phyloP scores from a whole-genome alignment of 2,888 invertebrate species.

The Electrophaes corylata region DNA sequence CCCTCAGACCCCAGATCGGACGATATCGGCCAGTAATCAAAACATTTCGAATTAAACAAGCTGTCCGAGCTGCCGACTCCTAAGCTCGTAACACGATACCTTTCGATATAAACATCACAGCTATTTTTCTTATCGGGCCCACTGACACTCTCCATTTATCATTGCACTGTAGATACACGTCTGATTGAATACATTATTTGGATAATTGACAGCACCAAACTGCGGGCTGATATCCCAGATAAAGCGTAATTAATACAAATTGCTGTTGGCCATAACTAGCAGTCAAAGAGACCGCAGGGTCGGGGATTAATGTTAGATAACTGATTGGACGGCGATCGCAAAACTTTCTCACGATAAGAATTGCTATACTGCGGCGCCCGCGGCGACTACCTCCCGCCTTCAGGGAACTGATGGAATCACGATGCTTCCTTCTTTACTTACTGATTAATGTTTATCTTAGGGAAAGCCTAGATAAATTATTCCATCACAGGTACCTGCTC shows the following conservation, averaged over 20 bases:
- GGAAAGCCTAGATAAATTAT: constrained; percentile 14
- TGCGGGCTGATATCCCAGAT: constrained; percentile 54
- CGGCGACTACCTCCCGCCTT: constrained; percentile 45
- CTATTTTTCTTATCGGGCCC: constrained; percentile 39
- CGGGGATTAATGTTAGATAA: constrained; percentile 66
- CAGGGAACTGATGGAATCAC: constrained; percentile 49
- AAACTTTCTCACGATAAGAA: constrained; percentile 74
- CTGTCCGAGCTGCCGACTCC: constrained; percentile 48
- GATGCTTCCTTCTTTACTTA: constrained; percentile 47
- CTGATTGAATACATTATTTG: constrained; percentile 39
- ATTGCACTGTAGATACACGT: constrained; percentile 30
- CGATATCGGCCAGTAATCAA: constrained; percentile 61
- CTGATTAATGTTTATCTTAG: constrained; percentile 43
- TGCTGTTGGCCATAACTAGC: constrained; percentile 61
- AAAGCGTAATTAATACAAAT: constrained; percentile 73
- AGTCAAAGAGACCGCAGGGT: constrained; percentile 72
- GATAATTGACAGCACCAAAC: constrained; percentile 38
- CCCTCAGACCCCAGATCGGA: constrained; percentile 56
- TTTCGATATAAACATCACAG: constrained; percentile 44
- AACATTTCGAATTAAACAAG: constrained; percentile 57
- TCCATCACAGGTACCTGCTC: not conserved
- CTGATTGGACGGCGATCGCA: constrained; percentile 68
- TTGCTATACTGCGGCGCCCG: constrained; percentile 50
- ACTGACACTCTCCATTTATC: constrained; percentile 42
- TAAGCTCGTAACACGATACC: constrained; percentile 46